Base-by-base conservation (phyloP, 2,113 vertebrate genomes). In the Bujurquina vittata region DNA sequence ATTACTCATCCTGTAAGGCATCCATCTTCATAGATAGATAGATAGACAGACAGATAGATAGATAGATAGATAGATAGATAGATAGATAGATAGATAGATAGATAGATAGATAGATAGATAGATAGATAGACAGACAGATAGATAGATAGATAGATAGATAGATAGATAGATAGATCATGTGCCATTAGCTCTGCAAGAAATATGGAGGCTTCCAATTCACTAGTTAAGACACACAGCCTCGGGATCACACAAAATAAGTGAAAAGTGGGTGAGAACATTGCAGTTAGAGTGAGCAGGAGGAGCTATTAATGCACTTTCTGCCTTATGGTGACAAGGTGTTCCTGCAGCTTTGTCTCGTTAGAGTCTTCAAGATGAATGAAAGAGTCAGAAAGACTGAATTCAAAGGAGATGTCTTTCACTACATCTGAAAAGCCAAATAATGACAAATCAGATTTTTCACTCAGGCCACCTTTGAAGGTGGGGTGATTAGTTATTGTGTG, bases 1-100 rank as follows among this genome's bases (percentile, higher is more conserved):
- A 81, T 83, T 69, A 75, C 81, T 84, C 76, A 91, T 86, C 58
- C 86, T 26, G 54, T 58, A 35, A 60, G 60, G 65, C 77, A 86
- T 90, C 37, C 54, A 83, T 85, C 79, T 84, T 79, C 59, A 60
- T 29, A 29, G 29, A 29, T 29, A 29, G 29, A 29, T 29, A 29
- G 29, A 29, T 29, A 29, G 29, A 29, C 4, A 29, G 29, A 29
- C 4, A 29, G 29, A 29, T 29, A 29, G 29, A 29, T 29, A 29
- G 29, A 29, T 29, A 29, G 29, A 29, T 29, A 29, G 29, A 29
- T 29, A 29, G 29, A 29, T 29, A 29, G 29, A 29, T 29, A 29
- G 29, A 29, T 29, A 29, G 29, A 29, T 29, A 29, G 29, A 29
- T 29, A 29, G 29, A 10, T 37, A 37, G 8, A 10, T 37, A 37